Evolutionary conservation across 2,113 vertebrate species (phyloP), one percentile per base, ranked within the genome.

Genomic region (Cryptotis parvus): DNA sequence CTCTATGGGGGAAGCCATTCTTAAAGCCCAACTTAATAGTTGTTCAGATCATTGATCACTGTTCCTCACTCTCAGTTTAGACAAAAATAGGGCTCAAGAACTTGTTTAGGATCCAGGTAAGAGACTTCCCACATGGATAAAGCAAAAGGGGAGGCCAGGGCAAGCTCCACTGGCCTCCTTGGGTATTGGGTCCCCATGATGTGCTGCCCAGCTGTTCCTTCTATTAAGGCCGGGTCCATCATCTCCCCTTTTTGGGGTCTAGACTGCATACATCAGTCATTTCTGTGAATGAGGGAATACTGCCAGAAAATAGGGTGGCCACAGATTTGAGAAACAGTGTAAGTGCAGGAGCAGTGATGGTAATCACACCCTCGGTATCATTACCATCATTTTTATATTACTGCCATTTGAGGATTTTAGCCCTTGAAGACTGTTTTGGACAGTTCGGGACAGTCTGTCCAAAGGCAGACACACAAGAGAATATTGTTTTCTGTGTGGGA

Each of bases 381-480:
- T 80, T 93, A 84, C 15, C 65, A 78, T 93, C 83, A 68, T 82
- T 94, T 93, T 80, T 93, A 35, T 82, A 80, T 92, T 83, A 91
- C 73, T 74, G 55, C 75, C 72, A 86, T 66, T 90, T 77, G 77
- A 90, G 18, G 52, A 80, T 66, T 92, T 14, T 65, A 63, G 24
- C 74, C 81, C 79, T 39, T 78, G 61, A 88, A 41, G 66, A 6
- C 24, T 89, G 52, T 20, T 87, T 90, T 87, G 72, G 74, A 91
- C 70, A 91, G 9, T 79, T 69, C 73, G 39, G 72, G 74, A 91
- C 70, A 91, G 9, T 79, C 68, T 76, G 39, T 81, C 58, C 78
- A 81, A 52, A 73, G 76, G 77, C 5, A 75, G 37, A 79, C 73
- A 63, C 73, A 82, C 61, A 75, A 87, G 73, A 58, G 26, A 76